phyloP scores from a whole-genome alignment of 1,140 invertebrate species.

The Drosophila asahinai region DNA sequence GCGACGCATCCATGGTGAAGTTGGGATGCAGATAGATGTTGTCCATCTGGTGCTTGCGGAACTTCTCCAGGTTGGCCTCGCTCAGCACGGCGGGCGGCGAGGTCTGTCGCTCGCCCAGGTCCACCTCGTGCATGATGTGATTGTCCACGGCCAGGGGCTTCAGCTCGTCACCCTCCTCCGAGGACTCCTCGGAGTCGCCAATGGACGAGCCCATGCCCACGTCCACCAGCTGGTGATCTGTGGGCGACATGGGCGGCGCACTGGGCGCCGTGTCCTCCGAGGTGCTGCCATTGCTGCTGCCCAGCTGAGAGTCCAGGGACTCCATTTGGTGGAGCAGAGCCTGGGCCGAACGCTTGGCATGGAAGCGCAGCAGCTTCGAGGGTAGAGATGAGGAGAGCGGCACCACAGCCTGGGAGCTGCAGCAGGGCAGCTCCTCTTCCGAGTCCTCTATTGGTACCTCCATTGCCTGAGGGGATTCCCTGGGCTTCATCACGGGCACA shows the following conservation, averaged over 20 bases:
- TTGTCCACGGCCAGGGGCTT: conserved; percentile 83
- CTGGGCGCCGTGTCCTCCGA: conserved; percentile 50
- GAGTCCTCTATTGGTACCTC: neutral
- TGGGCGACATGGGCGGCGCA: conserved; percentile 71
- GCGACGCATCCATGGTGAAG: conserved; percentile 68
- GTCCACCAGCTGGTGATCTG: conserved; percentile 63
- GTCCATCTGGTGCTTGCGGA: conserved; percentile 78
- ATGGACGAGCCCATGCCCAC: conserved; percentile 83
- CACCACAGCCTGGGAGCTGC: conserved; percentile 74
- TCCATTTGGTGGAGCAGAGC: conserved; percentile 69
- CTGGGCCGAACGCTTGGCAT: conserved; percentile 76
- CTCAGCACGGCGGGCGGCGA: conserved; percentile 63
- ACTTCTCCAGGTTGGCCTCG: conserved; percentile 77
- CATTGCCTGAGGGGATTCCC: neutral
- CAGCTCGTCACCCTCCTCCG: conserved; percentile 81
- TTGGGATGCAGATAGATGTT: conserved; percentile 82
- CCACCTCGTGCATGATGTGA: conserved; percentile 71
- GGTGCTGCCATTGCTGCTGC: conserved; percentile 61
- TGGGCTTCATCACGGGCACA: conserved; percentile 61
- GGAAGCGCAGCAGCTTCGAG: conserved; percentile 72
- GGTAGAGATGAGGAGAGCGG: conserved; percentile 77
- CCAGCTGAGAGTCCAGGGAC: conserved; percentile 76
- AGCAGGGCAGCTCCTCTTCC: conserved; percentile 54
- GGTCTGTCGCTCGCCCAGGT: conserved; percentile 31
- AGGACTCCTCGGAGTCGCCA: conserved; percentile 74